Percentiles rank a stretch among this genome's conserved stretches.
Conservation (phyloP, 1,140 invertebrate species). For the Carcinoscorpius rotundicauda region DNA sequence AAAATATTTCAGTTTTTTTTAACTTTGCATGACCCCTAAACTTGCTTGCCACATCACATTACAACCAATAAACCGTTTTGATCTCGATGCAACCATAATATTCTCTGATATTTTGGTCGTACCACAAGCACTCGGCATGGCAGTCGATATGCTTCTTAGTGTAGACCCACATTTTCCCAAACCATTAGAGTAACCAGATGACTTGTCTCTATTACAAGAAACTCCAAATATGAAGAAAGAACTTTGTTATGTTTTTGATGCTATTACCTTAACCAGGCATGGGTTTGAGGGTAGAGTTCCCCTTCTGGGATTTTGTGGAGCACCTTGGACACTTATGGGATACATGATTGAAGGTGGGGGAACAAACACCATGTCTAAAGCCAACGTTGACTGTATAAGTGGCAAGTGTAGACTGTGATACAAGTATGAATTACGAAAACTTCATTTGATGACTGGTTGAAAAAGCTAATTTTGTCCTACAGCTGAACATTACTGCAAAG, state of each 20-base stretch:
- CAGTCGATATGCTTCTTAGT: conserved; percentile 79
- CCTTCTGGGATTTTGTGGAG: conserved; percentile 85
- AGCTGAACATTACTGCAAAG: no score
- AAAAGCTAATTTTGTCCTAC: no score
- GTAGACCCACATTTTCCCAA: conserved; percentile 85
- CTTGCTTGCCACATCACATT: conserved; percentile 87
- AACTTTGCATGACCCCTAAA: conserved; percentile 28
- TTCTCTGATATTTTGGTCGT: conserved; percentile 97
- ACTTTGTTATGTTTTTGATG: conserved; percentile 73
- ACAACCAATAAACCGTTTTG: conserved; percentile 64
- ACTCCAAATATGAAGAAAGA: conserved; percentile 58
- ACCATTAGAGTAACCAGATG: conserved; percentile 58
- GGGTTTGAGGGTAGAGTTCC: conserved; percentile 82
- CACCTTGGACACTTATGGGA: conserved; percentile 95
- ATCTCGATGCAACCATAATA: conserved; percentile 88
- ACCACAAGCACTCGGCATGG: conserved; percentile 89
- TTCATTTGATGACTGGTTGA: no score
- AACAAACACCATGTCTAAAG: conserved; percentile 79
- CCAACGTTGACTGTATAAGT: conserved; percentile 75
- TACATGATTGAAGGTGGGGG: conserved; percentile 99
- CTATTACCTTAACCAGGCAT: conserved; percentile 83
- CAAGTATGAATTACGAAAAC: no score
- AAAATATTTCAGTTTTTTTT: no score
- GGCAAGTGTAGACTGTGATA: conserved; percentile 33
- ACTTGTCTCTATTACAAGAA: conserved; percentile 44